Conservation (phyloP, 2,113 vertebrate genomes). For the Rousettus leschenaultii region DNA sequence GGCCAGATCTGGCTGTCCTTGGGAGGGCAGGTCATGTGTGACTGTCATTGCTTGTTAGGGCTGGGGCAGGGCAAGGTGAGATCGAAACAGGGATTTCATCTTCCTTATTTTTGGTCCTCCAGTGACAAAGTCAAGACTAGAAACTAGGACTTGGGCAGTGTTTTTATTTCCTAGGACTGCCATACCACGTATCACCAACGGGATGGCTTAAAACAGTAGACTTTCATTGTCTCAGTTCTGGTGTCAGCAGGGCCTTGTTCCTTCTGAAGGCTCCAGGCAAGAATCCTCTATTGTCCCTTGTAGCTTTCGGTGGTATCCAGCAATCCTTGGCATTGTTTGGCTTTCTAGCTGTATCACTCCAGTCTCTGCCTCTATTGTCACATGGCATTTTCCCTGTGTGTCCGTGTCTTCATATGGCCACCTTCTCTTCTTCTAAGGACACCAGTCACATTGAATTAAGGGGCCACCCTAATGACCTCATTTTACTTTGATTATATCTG, state of each 20-base stretch:
- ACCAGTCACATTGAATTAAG: not conserved
- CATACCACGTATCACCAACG: not conserved
- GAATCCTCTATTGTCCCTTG: not conserved
- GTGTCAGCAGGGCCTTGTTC: not conserved
- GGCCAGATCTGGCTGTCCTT: not conserved
- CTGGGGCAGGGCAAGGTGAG: not conserved
- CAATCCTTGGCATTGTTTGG: not conserved
- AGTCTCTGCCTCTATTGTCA: not conserved
- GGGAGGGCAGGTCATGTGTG: not conserved
- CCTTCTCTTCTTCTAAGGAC: not conserved
- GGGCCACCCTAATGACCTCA: not conserved
- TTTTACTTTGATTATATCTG: not conserved
- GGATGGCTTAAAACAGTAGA: not conserved
- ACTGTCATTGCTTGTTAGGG: not conserved
- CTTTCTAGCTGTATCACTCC: rapidly evolving
- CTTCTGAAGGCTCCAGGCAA: not conserved
- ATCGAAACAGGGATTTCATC: not conserved
- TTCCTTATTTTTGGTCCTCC: not conserved
- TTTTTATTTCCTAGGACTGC: not conserved
- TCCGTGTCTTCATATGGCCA: not conserved
- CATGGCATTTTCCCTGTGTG: not conserved
- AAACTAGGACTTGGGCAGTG: not conserved
- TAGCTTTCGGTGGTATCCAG: not conserved
- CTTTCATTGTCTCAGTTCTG: not conserved
- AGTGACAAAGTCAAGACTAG: not conserved